Evolutionary conservation across 1,140 invertebrate species (phyloP), one percentile per base, ranked within the genome.

Genomic region (Leptoteleia sp.): DNA sequence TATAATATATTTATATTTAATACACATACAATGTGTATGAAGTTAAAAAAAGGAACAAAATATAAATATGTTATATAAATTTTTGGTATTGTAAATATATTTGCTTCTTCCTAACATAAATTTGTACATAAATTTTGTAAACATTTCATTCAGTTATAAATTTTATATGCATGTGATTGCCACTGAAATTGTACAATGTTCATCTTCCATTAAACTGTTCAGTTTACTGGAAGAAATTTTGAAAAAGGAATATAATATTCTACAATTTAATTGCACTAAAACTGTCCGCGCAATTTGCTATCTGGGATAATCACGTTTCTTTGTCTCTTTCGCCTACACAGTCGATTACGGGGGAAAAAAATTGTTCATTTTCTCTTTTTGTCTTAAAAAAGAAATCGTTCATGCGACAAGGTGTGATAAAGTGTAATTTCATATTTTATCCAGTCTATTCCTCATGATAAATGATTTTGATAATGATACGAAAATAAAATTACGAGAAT

Each of bases 321-420:
- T 52, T n/a, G 29, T 38, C 16, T 29, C 12, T 29, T 29, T 42
- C 22, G 37, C 37, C 37, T 22, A 16, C 12, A 40, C 42, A 55
- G 47, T n/a, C 27, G 7, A 16, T 48, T 45, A 45, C 15, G 11
- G 19, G 35, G 15, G 11, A 16, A n/a, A n/a, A n/a, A n/a, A n/a
- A n/a, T n/a, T n/a, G 3, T 15, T 22, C 12, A n/a, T 52, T 37
- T 43, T 11, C 17, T 22, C 25, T 33, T 50, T 50, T 50, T 33
- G 11, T 31, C n/a, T 9, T 17, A 1, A 25, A 22, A 22, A 37
- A 4, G 38, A 57, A 57, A 57, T 57, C 52, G 52, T 57, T 57
- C 52, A 57, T 57, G 29, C 37, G n/a, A 29, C 17, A 42, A 57
- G 52, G 25, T 57, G 37, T 59, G 37, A 59, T 59, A 45, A 43